phyloP scores from a whole-genome alignment of 2,888 invertebrate species.

The Drosophila birchii region DNA sequence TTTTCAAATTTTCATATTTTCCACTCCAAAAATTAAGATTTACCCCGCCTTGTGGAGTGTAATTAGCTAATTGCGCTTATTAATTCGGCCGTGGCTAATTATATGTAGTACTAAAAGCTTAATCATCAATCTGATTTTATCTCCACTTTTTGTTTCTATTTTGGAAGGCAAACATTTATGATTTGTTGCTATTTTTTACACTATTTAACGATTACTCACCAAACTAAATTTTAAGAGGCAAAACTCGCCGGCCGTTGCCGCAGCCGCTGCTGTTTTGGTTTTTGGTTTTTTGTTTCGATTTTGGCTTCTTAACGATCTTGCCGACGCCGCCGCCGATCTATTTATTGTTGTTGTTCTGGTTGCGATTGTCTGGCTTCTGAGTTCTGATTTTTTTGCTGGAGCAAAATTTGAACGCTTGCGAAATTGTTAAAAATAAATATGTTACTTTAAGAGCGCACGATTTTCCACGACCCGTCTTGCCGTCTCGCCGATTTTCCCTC shows the following conservation, averaged over 20 bases:
- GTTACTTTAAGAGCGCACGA: slow-evolving; percentile 64
- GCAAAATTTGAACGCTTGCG: slow-evolving; percentile 70
- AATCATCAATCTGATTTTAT: slow-evolving; percentile 29
- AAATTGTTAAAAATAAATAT: slow-evolving; percentile 80
- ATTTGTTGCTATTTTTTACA: slow-evolving; percentile 34
- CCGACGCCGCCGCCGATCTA: slow-evolving; percentile 30
- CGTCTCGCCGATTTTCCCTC: slow-evolving; percentile 29
- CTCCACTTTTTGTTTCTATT: slow-evolving; percentile 39
- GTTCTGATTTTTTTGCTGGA: slow-evolving; percentile 59
- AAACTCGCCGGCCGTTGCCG: slow-evolving; percentile 48
- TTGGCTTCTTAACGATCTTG: slow-evolving; percentile 50
- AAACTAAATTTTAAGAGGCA: slow-evolving; percentile 57
- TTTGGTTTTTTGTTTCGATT: slow-evolving; percentile 35
- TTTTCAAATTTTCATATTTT: slow-evolving; percentile 11
- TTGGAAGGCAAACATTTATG: slow-evolving; percentile 51
- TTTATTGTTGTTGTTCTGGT: slow-evolving; percentile 38
- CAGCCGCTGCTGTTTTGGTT: slow-evolving; percentile 29
- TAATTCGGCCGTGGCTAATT: slow-evolving; percentile 41
- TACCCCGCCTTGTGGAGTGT: slow-evolving; percentile 8
- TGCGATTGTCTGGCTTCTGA: slow-evolving; percentile 45
- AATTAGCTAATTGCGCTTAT: slow-evolving; percentile 50
- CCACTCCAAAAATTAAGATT: slow-evolving; percentile 31
- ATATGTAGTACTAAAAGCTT: slow-evolving; percentile 27
- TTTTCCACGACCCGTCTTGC: slow-evolving; percentile 46
- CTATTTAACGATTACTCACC: slow-evolving; percentile 61